Base-by-base conservation (phyloP, 2,113 vertebrate genomes). In the Hippocampus mohnikei region DNA sequence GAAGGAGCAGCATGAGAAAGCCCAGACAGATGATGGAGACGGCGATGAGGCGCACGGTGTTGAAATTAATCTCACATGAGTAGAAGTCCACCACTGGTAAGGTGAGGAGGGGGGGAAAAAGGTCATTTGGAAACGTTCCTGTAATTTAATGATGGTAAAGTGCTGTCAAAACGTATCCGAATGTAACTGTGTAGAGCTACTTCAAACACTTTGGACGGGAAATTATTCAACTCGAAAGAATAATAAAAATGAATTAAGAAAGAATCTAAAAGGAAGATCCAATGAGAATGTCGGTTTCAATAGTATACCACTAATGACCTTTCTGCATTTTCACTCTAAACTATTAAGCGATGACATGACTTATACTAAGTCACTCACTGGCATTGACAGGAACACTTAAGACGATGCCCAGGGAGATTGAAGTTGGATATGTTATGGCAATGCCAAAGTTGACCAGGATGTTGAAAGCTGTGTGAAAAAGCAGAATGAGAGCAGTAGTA, bases 371-470 rank as follows among this genome's bases (percentile, higher is more conserved):
- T 65, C 52, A 81, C 89, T 95, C 94, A 98, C 96, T 91, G 63
- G 96, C 96, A 33, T 98, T 98, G 73, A 97, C 96, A 84, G 96
- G 96, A 73, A 98, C 96, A 82, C 96, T 98, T 81, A 98, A 84
- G 84, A 98, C 94, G 71, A 98, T 95, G 81, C 96, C 96, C 33
- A 98, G 92, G 67, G 96, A 98, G 88, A 98, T 98, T 88, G 96
- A 88, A 13, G 93, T 98, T 18, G 96, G 96, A 80, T 96, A 96
- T 0, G 96, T 98, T 79, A 98, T 89, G 12, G 96, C 96, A 58
- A 98, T 95, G 79, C 96, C 96, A 89, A 98, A 98, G 91, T 98
- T 98, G 80, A 98, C 91, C 88, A 98, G 92, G 83, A 98, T 81
- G 91, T 98, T 98, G 91, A 98, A 98, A 88, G 95, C 96, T 98